Evolutionary conservation across 1,140 invertebrate genomes (phyloP).

Genomic region (Aleiodes sp.): DNA sequence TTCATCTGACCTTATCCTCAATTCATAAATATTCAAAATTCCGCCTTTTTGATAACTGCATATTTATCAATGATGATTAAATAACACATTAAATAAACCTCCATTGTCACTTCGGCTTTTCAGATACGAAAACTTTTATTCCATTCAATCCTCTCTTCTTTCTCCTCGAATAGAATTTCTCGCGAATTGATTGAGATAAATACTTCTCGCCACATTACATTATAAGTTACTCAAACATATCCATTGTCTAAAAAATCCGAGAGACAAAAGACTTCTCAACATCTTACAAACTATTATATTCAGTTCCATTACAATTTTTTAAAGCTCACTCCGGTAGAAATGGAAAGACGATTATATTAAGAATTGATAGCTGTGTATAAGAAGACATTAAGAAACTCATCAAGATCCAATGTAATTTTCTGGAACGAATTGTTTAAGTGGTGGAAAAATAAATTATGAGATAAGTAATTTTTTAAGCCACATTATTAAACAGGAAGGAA

Average conservation of each 20-base stretch:
- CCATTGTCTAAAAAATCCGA: background rate
- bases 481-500: no score
- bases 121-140: background rate
- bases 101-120: background rate
- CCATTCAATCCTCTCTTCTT: background rate
- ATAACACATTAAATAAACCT: background rate
- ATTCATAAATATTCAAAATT: no score
- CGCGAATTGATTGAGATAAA: background rate
- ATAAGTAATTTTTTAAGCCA: no score
- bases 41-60: no score
- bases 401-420: background rate
- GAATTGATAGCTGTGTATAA: background rate
- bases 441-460: no score
- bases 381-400: background rate
- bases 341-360: background rate
- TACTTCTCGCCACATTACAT: background rate
- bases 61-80: background rate
- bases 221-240: background rate
- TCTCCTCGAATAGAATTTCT: background rate
- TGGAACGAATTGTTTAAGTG: no score
- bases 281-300: background rate
- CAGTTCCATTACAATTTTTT: slow-evolving; percentile 1
- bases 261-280: background rate
- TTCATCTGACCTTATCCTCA: no score
- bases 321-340: background rate